Base-by-base conservation (phyloP, 53 echinoderm and acorn worm genomes). In the Luidia sarsii region DNA sequence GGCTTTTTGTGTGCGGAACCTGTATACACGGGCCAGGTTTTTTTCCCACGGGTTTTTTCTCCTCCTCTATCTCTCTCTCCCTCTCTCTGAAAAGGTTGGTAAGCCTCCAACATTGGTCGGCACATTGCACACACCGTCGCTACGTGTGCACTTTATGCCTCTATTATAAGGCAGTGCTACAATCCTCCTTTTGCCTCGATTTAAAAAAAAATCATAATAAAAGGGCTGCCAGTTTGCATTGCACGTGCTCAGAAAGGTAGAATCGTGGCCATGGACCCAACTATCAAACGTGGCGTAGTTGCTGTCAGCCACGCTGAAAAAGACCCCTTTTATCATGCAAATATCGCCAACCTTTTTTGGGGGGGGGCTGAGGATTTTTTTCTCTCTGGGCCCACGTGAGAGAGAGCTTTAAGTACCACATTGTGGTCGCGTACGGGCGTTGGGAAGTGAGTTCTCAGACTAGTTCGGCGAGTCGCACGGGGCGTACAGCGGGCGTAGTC, bases 31-130 rank as follows among this genome's bases (percentile, higher is more conserved):
- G 33, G 61, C 46, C 16, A 10, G 22, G 43, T 21, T 77, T 25
- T 71, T 77, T 77, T 77, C 77, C 77, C 77, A 77, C 77, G 77
- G n/a, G n/a, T n/a, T n/a, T n/a, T n/a, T n/a, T n/a, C n/a, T n/a
- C n/a, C n/a, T n/a, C n/a, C n/a, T n/a, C n/a, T n/a, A n/a, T n/a
- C n/a, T n/a, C n/a, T n/a, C n/a, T n/a, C n/a, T n/a, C n/a, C n/a
- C n/a, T n/a, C 24, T 77, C 41, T 43, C 0, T 60, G 48, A 77
- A 77, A 57, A 61, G 61, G 48, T 34, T 59, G 30, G 27, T 59
- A 77, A 61, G 77, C 61, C 10, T 27, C 5, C 28, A 24, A 33
- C 60, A 77, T 77, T 27, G 77, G 74, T 56, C 31, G 32, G 41
- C 24, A 33, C 33, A 46, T 32, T 37, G 27, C 67, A 43, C 59